These are phyloP conservation scores for Mormyrus iriodes DNA, from an alignment of 2,113 vertebrate species.

Conservation along the genomic window DNA sequence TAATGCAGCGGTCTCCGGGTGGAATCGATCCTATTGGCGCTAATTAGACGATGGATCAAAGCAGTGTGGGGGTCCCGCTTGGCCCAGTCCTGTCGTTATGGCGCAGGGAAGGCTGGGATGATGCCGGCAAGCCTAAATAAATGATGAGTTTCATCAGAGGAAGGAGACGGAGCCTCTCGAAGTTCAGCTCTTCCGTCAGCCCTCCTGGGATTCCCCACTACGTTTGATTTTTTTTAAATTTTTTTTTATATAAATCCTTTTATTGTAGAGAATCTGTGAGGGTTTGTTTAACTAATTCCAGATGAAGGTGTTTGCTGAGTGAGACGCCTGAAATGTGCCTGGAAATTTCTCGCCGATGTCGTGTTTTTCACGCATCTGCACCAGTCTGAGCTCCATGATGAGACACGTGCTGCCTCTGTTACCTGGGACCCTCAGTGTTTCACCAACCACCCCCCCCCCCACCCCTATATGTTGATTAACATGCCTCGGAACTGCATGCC, in stretches of 20 bases:
- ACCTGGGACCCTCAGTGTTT: no score
- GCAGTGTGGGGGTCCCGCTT: background rate
- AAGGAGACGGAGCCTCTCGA: slow-evolving; percentile 14
- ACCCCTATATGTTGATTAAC: background rate
- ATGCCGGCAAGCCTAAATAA: slow-evolving; percentile 34
- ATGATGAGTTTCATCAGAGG: slow-evolving; percentile 34
- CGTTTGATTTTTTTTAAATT: slow-evolving; percentile 23
- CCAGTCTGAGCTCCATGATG: background rate
- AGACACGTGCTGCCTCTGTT: background rate
- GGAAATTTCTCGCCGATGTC: background rate
- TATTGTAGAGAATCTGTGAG: slow-evolving; percentile 21
- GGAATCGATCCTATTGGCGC: slow-evolving; percentile 32
- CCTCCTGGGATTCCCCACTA: slow-evolving; percentile 32
- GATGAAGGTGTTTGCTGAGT: slow-evolving; percentile 21
- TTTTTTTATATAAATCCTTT: slow-evolving; percentile 9
- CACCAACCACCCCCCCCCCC: no score
- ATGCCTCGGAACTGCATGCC: background rate
- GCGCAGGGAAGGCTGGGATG: background rate
- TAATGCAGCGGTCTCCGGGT: slow-evolving; percentile 30
- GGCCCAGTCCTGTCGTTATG: slow-evolving; percentile 25
- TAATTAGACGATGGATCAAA: slow-evolving; percentile 41
- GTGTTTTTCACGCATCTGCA: background rate
- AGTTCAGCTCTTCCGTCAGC: background rate
- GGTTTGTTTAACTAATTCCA: slow-evolving; percentile 38
- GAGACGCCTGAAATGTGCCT: background rate